Base-by-base conservation (phyloP, 2,888 invertebrate genomes). In the Cyrtodaria siliqua region DNA sequence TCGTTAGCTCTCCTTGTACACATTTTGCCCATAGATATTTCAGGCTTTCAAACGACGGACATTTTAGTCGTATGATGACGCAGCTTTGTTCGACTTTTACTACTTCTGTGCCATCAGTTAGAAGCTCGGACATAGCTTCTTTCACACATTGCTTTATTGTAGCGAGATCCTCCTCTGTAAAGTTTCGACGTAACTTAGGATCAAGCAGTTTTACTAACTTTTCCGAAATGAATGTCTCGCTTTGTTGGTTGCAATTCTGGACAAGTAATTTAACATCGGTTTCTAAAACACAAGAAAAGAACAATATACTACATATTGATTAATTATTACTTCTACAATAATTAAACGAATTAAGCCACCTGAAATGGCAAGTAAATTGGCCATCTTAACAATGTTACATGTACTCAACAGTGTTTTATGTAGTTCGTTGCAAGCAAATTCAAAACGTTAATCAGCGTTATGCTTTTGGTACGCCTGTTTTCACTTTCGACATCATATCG, bases 121-220 rank as follows among this genome's bases (percentile, higher is more conserved):
- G n/a, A 14, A 59, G 44, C 24, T 59, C 59, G 1, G 59, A 23
- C 59, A 59, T 59, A n/a, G 59, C 59, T n/a, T 59, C 59, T 59
- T 40, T 59, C 2, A 42, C 59, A 44, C n/a, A 12, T 20, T 59
- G 8, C 6, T 16, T n/a, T 3, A 59, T 26, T 24, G 24, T 59
- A 8, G 24, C 44, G 16, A 44, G 42, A 16, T 59, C 42, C 18
- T 16, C 59, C 18, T 23, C 44, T 2, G 53, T 26, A 2, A 53
- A n/a, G 53, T 53, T 29, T 14, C 18, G 8, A 16, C 24, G 1
- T 24, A 59, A 44, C 18, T 44, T 59, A 8, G 26, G n/a, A 2
- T 40, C 27, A 8, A 59, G 40, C 2, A 59, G 24, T 24, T 44
- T 59, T 8, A 59, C 59, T 12, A 59, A 27, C 8, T 44, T n/a